Percentiles rank a stretch among this genome's conserved stretches.
These are phyloP conservation scores for Dolichotis patagonum DNA, from an alignment of 2,113 vertebrate species.

Conservation along the genomic window DNA sequence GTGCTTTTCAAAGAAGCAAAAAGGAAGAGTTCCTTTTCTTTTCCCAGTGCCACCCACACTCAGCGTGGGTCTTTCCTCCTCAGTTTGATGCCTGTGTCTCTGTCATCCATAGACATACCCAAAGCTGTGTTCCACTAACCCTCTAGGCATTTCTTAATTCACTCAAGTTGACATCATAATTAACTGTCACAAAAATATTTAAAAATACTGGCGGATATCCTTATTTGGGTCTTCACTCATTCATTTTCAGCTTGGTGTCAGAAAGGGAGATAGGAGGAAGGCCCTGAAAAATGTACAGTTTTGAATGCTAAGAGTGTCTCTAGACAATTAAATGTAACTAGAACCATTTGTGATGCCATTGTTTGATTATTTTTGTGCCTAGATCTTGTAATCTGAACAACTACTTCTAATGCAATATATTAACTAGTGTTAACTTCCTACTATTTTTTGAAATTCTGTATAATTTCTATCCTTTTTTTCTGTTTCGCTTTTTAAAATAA, in stretches of 20 bases:
- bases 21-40: neutral
- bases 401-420: too few relatives aligned
- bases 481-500: too few relatives aligned
- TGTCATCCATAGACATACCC: too few relatives aligned
- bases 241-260: slow-evolving; percentile 13
- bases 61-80: neutral
- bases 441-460: too few relatives aligned
- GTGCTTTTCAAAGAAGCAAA: neutral
- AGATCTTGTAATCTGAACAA: too few relatives aligned
- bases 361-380: too few relatives aligned
- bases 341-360: too few relatives aligned
- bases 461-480: too few relatives aligned
- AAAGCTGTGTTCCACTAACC: too few relatives aligned
- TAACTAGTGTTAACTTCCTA: too few relatives aligned
- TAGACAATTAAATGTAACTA: neutral
- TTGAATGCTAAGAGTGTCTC: neutral
- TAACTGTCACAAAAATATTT: neutral
- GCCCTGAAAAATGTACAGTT: neutral
- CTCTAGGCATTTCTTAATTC: neutral
- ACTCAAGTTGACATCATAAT: neutral
- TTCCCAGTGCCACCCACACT: neutral
- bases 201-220: neutral
- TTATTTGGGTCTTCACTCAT: neutral
- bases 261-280: neutral
- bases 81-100: neutral